A percentile compares a stretch with the other conserved stretches of the same genome.
Evolutionary conservation across 2,888 invertebrate genomes (phyloP).

Genomic region (Mesorhabditis belari): DNA sequence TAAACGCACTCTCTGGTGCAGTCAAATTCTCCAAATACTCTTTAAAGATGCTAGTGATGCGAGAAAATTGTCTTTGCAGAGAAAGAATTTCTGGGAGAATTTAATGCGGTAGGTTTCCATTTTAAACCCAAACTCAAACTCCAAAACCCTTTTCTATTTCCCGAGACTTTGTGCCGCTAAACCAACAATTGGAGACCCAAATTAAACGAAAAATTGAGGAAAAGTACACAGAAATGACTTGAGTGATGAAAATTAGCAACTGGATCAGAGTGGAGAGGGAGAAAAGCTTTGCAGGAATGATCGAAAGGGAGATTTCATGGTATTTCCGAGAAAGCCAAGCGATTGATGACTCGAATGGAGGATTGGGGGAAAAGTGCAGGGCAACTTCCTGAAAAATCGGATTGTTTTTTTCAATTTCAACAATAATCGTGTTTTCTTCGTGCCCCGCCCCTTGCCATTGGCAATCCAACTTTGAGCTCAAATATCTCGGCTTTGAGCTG

Average conservation of each 20-base stretch:
- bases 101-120: too few species aligned
- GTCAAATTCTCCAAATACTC: too few species aligned
- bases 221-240: neutral
- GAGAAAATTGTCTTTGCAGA: too few species aligned
- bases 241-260: neutral
- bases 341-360: neutral
- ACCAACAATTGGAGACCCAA: neutral
- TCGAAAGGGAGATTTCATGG: neutral
- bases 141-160: too few species aligned
- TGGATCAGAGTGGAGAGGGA: neutral
- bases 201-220: neutral
- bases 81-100: too few species aligned
- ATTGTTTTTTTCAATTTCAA: neutral
- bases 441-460: neutral
- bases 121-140: too few species aligned
- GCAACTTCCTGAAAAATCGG: neutral
- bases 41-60: too few species aligned
- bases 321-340: neutral
- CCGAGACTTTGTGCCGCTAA: neutral
- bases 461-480: neutral
- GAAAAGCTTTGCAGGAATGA: neutral
- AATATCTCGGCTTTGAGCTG: neutral
- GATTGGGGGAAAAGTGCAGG: neutral
- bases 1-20: too few species aligned
- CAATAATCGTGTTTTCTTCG: too few species aligned